Evolutionary conservation across 23 tunicate genomes (phyloP).

Genomic region (Styela plicata): DNA sequence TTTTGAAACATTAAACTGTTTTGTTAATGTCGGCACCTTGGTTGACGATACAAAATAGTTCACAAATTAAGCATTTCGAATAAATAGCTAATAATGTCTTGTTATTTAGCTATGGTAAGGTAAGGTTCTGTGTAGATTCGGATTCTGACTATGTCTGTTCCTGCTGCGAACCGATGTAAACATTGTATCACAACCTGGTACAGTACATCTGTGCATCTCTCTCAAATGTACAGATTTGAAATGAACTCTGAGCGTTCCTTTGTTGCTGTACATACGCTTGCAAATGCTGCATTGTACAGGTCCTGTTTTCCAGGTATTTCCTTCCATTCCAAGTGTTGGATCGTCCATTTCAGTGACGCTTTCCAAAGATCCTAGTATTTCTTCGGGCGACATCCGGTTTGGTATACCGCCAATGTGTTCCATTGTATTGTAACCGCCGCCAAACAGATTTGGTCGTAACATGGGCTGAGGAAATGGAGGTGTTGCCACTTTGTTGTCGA

Average conservation of each 20-base stretch:
- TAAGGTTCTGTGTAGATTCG: conserved; percentile 79
- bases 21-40: no score
- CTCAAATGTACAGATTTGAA: conserved; percentile 92
- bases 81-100: not conserved
- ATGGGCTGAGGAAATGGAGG: not conserved
- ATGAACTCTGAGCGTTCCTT: conserved; percentile 90
- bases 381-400: not conserved
- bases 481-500: not conserved
- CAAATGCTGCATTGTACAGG: conserved; percentile 91
- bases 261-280: conserved; percentile 92
- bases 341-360: conserved; percentile 86
- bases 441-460: not conserved
- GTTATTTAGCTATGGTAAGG: conserved; percentile 24
- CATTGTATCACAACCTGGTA: conserved; percentile 92
- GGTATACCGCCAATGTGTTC: not conserved
- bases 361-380: conserved; percentile 12
- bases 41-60: no score
- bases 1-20: no score
- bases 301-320: conserved; percentile 90
- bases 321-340: conserved; percentile 87
- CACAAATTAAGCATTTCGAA: no score
- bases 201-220: conserved; percentile 92
- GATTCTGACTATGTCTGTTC: conserved; percentile 92
- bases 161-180: conserved; percentile 93
- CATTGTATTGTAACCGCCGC: not conserved